phyloP scores from a whole-genome alignment of 1,140 invertebrate species.

The Ceratina calcarata region DNA sequence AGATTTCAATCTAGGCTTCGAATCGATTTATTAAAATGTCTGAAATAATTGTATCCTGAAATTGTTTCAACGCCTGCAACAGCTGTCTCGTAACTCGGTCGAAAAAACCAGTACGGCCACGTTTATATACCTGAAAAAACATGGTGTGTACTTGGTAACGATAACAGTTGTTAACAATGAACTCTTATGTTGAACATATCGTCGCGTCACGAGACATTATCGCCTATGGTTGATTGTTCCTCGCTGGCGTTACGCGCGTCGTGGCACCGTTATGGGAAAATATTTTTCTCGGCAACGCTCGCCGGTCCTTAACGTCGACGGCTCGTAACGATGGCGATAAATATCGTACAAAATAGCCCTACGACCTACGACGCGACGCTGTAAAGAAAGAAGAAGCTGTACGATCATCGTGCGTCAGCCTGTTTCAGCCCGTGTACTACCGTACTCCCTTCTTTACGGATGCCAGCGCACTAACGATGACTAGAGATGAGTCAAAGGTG shows the following conservation, averaged over 20 bases:
- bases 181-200: slow-evolving; percentile 5
- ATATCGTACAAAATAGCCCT: slow-evolving; percentile 6
- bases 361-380: too few species aligned
- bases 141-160: neutral
- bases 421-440: neutral
- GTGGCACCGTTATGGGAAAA: slow-evolving; percentile 6
- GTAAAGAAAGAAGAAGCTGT: neutral
- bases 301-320: slow-evolving; percentile 3
- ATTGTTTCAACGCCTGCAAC: too few species aligned
- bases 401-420: neutral
- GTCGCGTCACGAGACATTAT: slow-evolving; percentile 5
- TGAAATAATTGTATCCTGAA: too few species aligned
- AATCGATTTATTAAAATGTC: too few species aligned
- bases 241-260: neutral
- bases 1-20: too few species aligned
- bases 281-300: slow-evolving; percentile 13
- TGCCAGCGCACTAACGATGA: neutral
- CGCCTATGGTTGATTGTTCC: neutral
- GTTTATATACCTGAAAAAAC: too few species aligned
- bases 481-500: neutral
- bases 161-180: neutral
- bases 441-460: neutral
- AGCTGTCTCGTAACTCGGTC: too few species aligned
- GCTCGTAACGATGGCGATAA: slow-evolving; percentile 8
- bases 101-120: too few species aligned